Evolutionary conservation across 64 coral and sea anemone genomes (phyloP).

Genomic region (Dendronephthya gigantea): DNA sequence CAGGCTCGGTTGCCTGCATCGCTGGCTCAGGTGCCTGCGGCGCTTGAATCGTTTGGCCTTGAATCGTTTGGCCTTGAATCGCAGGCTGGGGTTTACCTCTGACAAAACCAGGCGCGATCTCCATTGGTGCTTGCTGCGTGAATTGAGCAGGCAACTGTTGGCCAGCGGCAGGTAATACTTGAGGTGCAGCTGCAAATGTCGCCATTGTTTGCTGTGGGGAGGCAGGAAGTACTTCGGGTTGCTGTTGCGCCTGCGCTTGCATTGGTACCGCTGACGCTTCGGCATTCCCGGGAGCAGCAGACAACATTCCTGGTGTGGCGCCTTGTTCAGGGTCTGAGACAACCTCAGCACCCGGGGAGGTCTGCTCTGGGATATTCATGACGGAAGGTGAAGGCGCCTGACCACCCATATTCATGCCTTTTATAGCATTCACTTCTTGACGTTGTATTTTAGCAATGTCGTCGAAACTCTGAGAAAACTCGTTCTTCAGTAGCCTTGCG

Average conservation of each 20-base stretch:
- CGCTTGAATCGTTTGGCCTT: neutral
- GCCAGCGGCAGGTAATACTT: neutral
- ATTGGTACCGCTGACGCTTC: neutral
- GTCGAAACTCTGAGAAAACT: neutral
- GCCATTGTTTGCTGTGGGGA: neutral
- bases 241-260: neutral
- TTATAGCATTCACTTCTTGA: slow-evolving; percentile 10
- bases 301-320: neutral
- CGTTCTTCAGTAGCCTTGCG: neutral
- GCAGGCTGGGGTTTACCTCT: neutral
- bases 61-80: neutral
- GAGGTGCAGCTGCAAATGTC: neutral
- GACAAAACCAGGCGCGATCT: neutral
- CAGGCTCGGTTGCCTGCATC: neutral
- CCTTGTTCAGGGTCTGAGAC: neutral
- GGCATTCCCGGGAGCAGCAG: neutral
- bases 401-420: neutral
- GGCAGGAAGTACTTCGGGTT: neutral
- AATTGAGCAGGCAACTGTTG: neutral
- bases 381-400: neutral
- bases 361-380: neutral
- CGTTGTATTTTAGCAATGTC: slow-evolving; percentile 15
- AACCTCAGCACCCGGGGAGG: neutral
- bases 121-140: neutral
- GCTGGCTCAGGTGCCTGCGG: neutral